A percentile compares a stretch with the other conserved stretches of the same genome.
phyloP scores from a whole-genome alignment of 1,140 invertebrate genomes.

The Sminthurinus signatus region DNA sequence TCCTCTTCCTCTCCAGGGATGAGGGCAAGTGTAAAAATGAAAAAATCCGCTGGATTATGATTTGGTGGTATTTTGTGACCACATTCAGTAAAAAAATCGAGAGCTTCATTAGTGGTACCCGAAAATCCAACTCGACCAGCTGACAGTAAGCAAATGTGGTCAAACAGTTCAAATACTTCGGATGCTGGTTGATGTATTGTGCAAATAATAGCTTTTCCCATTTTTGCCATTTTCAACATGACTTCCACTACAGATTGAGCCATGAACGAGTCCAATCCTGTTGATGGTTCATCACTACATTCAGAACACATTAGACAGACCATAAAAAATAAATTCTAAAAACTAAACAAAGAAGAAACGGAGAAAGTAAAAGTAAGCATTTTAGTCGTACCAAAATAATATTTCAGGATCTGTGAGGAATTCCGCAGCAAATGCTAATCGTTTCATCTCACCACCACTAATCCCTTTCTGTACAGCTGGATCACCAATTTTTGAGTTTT shows the following conservation, averaged over 20 bases:
- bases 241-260: slow-evolving; percentile 84
- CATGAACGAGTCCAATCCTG: slow-evolving; percentile 75
- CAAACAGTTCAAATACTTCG: slow-evolving; percentile 86
- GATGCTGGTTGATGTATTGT: slow-evolving; percentile 52
- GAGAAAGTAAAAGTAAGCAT: too few species aligned
- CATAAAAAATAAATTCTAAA: too few species aligned
- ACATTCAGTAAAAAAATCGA: slow-evolving; percentile 70
- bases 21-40: slow-evolving; percentile 49
- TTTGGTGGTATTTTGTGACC: slow-evolving; percentile 8
- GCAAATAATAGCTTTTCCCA: slow-evolving; percentile 46
- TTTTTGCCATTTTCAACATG: slow-evolving; percentile 61
- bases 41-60: slow-evolving; percentile 23
- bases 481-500: slow-evolving; percentile 78
- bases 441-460: slow-evolving; percentile 92
- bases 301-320: too few species aligned
- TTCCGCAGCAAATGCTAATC: slow-evolving; percentile 89
- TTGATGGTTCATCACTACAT: slow-evolving; percentile 97
- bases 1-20: slow-evolving; percentile 48
- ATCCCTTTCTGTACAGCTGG: slow-evolving; percentile 80
- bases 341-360: too few species aligned
- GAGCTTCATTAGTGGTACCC: slow-evolving; percentile 69
- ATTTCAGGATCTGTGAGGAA: slow-evolving; percentile 89
- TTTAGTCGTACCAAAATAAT: too few species aligned
- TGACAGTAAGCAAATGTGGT: slow-evolving; percentile 82
- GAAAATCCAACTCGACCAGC: slow-evolving; percentile 86